These are phyloP conservation scores for Oikopleura vanhoeffeni DNA, from an alignment of 23 tunicate genomes.

Conservation along the genomic window DNA sequence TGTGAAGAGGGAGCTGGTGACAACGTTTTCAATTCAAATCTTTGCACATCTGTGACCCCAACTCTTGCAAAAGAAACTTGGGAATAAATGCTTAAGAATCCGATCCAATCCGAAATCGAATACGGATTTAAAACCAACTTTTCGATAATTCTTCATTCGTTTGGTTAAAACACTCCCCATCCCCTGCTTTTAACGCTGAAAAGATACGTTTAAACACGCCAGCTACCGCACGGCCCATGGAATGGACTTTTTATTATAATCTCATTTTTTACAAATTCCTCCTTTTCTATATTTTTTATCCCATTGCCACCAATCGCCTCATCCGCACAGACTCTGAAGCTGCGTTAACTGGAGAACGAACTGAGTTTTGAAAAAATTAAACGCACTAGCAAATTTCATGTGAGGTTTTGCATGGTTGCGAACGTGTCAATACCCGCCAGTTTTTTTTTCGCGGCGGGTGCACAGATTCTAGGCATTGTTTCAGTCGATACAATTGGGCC, in stretches of 20 bases:
- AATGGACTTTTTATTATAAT: neutral
- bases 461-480: neutral
- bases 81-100: too few species aligned
- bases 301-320: neutral
- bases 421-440: neutral
- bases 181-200: neutral
- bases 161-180: neutral
- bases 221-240: neutral
- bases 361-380: neutral
- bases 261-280: neutral
- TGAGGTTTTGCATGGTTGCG: neutral
- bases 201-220: neutral
- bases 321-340: neutral
- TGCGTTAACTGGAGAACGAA: neutral
- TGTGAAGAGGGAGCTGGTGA: neutral
- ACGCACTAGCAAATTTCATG: neutral
- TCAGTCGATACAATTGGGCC: neutral
- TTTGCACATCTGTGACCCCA: too few species aligned
- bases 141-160: neutral
- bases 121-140: too few species aligned
- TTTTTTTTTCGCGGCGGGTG: neutral
- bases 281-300: neutral
- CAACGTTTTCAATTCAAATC: neutral
- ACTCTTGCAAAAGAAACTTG: too few species aligned
- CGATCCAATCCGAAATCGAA: too few species aligned